These are phyloP conservation scores for Erpobdella octoculata DNA, from an alignment of 2,888 invertebrate species.

Conservation along the genomic window DNA sequence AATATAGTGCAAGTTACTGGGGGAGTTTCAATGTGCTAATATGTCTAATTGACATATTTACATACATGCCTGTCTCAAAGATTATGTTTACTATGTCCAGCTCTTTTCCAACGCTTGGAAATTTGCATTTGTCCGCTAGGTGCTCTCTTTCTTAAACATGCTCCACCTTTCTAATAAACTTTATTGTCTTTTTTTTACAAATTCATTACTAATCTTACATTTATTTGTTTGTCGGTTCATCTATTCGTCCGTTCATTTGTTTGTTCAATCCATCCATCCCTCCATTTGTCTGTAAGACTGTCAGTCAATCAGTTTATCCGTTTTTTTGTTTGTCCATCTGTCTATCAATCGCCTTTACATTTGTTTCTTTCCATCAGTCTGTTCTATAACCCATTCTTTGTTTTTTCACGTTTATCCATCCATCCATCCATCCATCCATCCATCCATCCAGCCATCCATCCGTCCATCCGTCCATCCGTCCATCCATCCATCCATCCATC, in stretches of 20 bases:
- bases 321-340: too few relatives aligned
- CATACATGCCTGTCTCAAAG: constrained; percentile 1
- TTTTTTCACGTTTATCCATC: background rate
- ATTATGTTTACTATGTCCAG: background rate
- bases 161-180: background rate
- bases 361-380: too few relatives aligned
- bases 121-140: background rate
- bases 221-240: background rate
- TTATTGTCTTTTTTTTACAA: background rate
- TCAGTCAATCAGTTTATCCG: background rate
- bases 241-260: background rate
- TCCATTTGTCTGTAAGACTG: background rate
- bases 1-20: background rate
- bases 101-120: background rate
- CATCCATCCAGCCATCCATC: background rate
- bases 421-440: background rate
- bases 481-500: background rate
- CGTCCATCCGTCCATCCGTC: background rate
- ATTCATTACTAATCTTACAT: too few relatives aligned
- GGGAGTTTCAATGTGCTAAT: constrained; percentile 11
- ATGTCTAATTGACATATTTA: constrained; percentile 21
- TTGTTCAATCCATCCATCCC: background rate
- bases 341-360: too few relatives aligned
- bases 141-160: background rate
- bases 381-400: background rate